Conservation (phyloP, 2,888 invertebrate species). For the Aphidoletes aphidimyza region DNA sequence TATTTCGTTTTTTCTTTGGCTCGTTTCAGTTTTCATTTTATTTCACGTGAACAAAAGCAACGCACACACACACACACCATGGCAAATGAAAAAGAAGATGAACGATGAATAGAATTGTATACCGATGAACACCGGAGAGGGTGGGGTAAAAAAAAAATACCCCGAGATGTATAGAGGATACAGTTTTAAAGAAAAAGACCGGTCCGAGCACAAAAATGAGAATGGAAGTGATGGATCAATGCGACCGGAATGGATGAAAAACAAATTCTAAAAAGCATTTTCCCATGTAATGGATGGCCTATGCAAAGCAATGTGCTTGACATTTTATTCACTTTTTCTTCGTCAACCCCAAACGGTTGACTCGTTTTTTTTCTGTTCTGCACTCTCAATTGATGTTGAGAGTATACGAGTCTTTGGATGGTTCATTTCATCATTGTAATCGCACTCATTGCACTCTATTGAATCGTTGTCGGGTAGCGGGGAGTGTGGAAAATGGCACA, state of each 20-base stretch:
- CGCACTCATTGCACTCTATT: neutral
- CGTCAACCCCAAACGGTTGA: neutral
- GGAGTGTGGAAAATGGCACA: no score
- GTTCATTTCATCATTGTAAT: neutral
- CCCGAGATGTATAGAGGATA: neutral
- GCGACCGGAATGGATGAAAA: neutral
- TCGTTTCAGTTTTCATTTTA: no score
- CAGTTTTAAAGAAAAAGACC: neutral
- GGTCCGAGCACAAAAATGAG: neutral
- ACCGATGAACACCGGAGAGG: neutral
- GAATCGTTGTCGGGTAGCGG: neutral
- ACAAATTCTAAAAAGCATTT: neutral
- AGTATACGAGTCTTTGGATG: neutral
- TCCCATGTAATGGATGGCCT: constrained; percentile 19
- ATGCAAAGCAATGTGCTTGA: constrained; percentile 28
- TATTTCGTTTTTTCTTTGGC: neutral
- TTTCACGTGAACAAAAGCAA: no score
- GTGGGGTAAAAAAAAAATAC: neutral
- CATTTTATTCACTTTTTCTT: constrained; percentile 26
- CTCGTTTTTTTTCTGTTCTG: neutral
- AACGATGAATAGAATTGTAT: constrained; percentile 35
- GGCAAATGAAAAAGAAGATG: constrained; percentile 6
- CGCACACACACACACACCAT: neutral
- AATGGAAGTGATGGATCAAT: neutral
- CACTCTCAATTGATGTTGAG: neutral